Conservation (phyloP, 2,888 invertebrate genomes). For the Amiota mariae region DNA sequence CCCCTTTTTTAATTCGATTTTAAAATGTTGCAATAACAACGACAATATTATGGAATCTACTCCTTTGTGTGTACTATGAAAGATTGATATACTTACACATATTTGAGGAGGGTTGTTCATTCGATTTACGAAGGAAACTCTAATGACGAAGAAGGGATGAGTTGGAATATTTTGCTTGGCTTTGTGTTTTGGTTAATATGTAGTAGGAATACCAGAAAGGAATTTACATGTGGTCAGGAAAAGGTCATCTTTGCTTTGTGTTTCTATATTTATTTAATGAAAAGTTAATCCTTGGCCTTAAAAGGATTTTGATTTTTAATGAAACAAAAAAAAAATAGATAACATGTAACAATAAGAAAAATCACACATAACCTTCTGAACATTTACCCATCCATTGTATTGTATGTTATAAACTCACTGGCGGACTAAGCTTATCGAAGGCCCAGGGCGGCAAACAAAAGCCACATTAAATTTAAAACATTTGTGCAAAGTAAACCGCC, state of each 20-base stretch:
- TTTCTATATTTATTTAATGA: constrained; percentile 16
- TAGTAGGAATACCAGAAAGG: neutral
- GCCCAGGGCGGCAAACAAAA: neutral
- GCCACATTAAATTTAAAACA: neutral
- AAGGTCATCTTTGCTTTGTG: constrained; percentile 4
- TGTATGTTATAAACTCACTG: too few relatives aligned
- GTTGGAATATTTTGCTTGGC: neutral
- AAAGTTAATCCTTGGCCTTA: constrained; percentile 16
- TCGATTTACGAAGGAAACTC: neutral
- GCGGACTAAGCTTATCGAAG: too few relatives aligned
- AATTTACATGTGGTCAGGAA: constrained; percentile 21
- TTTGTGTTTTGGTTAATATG: neutral
- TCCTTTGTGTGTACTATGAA: too few relatives aligned
- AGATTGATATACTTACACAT: neutral
- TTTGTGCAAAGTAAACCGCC: too few relatives aligned
- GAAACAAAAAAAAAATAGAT: neutral
- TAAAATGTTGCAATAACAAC: constrained; percentile 59
- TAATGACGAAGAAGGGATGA: too few relatives aligned
- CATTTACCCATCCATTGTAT: too few relatives aligned
- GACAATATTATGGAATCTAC: too few relatives aligned
- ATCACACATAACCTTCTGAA: neutral
- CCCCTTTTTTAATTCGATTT: constrained; percentile 61
- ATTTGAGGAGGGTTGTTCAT: neutral
- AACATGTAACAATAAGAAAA: neutral
- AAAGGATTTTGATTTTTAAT: constrained; percentile 7